Evolutionary conservation across 2,113 vertebrate genomes (phyloP).

Genomic region (Polyodon spathula): DNA sequence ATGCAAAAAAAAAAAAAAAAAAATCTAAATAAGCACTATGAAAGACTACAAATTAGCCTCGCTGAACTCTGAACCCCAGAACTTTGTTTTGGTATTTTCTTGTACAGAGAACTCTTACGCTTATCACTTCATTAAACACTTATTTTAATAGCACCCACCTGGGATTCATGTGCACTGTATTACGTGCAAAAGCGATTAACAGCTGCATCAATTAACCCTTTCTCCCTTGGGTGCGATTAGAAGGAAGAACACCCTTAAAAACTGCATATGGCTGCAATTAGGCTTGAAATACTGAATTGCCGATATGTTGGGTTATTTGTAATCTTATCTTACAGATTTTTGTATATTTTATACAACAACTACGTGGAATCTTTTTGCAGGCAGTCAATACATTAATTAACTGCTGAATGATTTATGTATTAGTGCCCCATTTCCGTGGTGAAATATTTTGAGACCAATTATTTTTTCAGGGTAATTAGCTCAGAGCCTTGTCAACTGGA

Average conservation of each 20-base stretch:
- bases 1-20: too few species aligned
- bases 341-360: constrained; percentile 42
- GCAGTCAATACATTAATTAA: constrained; percentile 43
- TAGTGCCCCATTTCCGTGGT: background rate
- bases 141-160: constrained; percentile 72
- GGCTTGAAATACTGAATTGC: constrained; percentile 57
- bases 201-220: constrained; percentile 85
- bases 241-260: constrained; percentile 69
- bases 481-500: background rate
- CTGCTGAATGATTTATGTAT: constrained; percentile 9
- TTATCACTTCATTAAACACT: constrained; percentile 85
- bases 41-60: too few species aligned
- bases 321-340: constrained; percentile 44
- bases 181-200: constrained; percentile 74
- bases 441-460: constrained; percentile 5
- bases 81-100: constrained; percentile 46
- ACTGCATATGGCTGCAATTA: constrained; percentile 73
- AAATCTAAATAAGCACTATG: too few species aligned
- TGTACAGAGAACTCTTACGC: constrained; percentile 55
- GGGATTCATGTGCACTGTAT: constrained; percentile 63
- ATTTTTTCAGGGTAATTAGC: constrained; percentile 2
- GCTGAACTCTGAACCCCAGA: too few species aligned
- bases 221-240: constrained; percentile 70
- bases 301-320: constrained; percentile 62
- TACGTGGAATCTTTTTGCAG: constrained; percentile 23